Conservation (phyloP, 2,888 invertebrate genomes). For the Galerucella calmariensis region DNA sequence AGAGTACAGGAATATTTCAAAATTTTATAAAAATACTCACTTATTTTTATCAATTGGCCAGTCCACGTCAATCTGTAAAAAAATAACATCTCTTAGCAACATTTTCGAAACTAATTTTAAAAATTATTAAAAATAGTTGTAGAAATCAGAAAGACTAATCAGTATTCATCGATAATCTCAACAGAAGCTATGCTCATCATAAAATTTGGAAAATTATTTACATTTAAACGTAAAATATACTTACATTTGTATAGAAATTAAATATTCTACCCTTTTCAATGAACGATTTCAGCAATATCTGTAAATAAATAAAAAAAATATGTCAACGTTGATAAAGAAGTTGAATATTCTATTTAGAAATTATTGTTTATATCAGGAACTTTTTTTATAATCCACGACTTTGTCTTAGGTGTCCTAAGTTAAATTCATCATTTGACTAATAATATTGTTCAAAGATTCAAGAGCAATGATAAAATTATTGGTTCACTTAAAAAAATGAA, state of each 20-base stretch:
- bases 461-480: too few relatives aligned
- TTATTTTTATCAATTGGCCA: background rate
- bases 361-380: conserved; percentile 24
- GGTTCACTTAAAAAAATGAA: too few relatives aligned
- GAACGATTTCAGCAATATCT: background rate
- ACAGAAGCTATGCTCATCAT: conserved; percentile 34
- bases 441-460: too few relatives aligned
- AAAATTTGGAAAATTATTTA: background rate
- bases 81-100: background rate
- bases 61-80: background rate
- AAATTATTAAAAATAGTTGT: background rate
- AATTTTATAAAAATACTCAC: background rate
- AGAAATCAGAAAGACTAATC: conserved; percentile 41
- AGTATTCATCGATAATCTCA: conserved; percentile 36
- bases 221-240: background rate
- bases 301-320: background rate
- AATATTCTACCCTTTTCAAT: background rate
- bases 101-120: background rate
- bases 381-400: conserved; percentile 32
- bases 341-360: background rate
- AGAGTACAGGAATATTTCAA: background rate
- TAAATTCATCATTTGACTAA: conserved; percentile 34
- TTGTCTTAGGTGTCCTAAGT: conserved; percentile 40
- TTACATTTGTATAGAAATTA: background rate
- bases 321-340: background rate